Evolutionary conservation across 2,113 vertebrate species (phyloP).

Genomic region (Lophotis ruficrista): DNA sequence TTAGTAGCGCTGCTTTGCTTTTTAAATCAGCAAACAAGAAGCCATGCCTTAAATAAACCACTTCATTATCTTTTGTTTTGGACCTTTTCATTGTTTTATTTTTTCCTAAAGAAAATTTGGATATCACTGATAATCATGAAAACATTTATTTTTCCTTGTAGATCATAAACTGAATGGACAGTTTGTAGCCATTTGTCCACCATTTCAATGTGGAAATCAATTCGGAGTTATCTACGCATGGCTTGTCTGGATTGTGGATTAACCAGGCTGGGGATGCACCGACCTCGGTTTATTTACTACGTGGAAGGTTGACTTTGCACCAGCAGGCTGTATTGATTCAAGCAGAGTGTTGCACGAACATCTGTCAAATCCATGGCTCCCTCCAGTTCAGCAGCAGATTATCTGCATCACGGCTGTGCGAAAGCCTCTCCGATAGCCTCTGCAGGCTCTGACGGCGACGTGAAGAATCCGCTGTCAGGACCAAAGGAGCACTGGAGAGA

Average conservation of each 20-base stretch:
- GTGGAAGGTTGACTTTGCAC: background rate
- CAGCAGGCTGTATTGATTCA: background rate
- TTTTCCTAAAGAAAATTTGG: background rate
- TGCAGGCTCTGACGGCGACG: fast-evolving
- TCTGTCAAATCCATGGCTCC: background rate
- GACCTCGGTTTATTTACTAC: background rate
- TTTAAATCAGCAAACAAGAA: slow-evolving; percentile 10
- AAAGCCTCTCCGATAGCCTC: background rate
- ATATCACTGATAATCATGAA: background rate
- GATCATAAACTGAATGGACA: background rate
- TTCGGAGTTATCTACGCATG: slow-evolving; percentile 1
- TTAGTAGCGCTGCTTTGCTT: background rate
- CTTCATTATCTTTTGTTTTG: background rate
- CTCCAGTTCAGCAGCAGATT: background rate
- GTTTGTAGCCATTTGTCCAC: background rate
- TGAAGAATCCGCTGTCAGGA: background rate
- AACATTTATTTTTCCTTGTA: background rate
- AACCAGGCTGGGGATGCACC: background rate
- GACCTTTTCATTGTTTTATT: background rate
- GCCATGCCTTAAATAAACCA: background rate
- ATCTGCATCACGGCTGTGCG: background rate
- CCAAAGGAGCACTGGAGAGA: background rate
- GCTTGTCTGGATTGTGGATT: slow-evolving; percentile 21
- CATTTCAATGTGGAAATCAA: background rate
- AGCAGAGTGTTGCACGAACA: background rate